Evolutionary conservation across 2,888 invertebrate species (phyloP).

Genomic region (Linnaemya tessellans): DNA sequence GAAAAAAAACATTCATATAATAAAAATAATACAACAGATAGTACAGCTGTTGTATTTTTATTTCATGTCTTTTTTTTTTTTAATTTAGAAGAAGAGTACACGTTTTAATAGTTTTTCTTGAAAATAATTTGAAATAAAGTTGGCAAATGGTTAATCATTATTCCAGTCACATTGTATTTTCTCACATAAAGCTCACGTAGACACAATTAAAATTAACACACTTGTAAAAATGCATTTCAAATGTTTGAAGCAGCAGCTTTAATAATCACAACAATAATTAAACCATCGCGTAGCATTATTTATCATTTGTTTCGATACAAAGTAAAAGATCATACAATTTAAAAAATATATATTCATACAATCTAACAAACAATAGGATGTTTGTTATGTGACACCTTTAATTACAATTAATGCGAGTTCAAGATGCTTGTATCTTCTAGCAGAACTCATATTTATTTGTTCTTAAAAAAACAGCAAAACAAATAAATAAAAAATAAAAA

Average conservation of each 20-base stretch:
- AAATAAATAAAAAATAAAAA: too few species aligned
- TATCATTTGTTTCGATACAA: slow-evolving; percentile 28
- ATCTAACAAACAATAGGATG: slow-evolving; percentile 49
- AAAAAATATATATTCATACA: not conserved
- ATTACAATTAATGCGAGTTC: slow-evolving; percentile 8
- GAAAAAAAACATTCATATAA: not conserved
- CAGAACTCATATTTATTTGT: slow-evolving; percentile 35
- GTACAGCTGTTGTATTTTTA: not conserved
- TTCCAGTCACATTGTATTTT: not conserved
- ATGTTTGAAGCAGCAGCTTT: not conserved
- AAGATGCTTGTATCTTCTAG: not conserved
- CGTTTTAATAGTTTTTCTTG: not conserved
- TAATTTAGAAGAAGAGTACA: not conserved
- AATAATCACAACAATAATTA: slow-evolving; percentile 2
- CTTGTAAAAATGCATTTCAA: not conserved
- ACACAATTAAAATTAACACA: not conserved
- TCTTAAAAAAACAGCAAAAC: not conserved
- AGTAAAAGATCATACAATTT: not conserved
- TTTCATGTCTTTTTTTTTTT: not conserved
- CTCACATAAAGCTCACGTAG: not conserved
- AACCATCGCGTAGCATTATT: slow-evolving; percentile 33
- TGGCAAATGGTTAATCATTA: not conserved
- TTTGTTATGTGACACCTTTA: slow-evolving; percentile 62
- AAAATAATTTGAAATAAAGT: not conserved
- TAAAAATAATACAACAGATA: not conserved